Evolutionary conservation across 30 jellyfish, hydroid and myxozoan genomes (phyloP).

Genomic region (Hydractinia symbiolongicarpus): DNA sequence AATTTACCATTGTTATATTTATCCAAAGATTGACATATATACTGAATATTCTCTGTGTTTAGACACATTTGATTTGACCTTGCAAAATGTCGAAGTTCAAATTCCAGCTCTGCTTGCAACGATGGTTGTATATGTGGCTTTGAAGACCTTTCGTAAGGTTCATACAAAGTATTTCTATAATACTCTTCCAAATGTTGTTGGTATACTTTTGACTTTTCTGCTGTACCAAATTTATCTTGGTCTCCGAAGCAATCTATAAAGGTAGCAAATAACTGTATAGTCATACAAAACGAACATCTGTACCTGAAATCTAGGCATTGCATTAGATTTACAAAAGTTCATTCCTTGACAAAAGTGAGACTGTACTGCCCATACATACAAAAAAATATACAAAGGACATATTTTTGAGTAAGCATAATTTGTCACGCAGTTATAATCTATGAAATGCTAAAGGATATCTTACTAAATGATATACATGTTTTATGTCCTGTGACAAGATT

Average conservation of each 20-base stretch:
- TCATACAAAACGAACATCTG: too few species aligned
- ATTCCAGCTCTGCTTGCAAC: constrained; percentile 14
- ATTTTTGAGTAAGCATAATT: too few species aligned
- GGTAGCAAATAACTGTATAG: not conserved
- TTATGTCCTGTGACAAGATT: too few species aligned
- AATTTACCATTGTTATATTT: constrained; percentile 3
- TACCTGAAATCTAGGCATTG: too few species aligned
- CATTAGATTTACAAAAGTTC: too few species aligned
- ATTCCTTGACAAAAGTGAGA: too few species aligned
- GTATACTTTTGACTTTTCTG: not conserved
- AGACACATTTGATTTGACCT: constrained; percentile 2
- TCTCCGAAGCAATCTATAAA: not conserved
- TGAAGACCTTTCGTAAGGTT: not conserved
- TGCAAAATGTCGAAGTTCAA: not conserved
- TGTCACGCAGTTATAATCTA: too few species aligned
- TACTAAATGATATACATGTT: too few species aligned
- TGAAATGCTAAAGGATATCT: too few species aligned
- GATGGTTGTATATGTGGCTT: not conserved
- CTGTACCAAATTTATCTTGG: not conserved
- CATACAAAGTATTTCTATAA: not conserved
- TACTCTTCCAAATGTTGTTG: constrained; percentile 3
- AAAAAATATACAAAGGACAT: too few species aligned
- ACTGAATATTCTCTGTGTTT: not conserved
- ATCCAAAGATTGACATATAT: not conserved
- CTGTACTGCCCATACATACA: too few species aligned